Evolutionary conservation across 2,888 invertebrate species (phyloP), one percentile per base, ranked within the genome.

Genomic region (Protodeltote pygarga): DNA sequence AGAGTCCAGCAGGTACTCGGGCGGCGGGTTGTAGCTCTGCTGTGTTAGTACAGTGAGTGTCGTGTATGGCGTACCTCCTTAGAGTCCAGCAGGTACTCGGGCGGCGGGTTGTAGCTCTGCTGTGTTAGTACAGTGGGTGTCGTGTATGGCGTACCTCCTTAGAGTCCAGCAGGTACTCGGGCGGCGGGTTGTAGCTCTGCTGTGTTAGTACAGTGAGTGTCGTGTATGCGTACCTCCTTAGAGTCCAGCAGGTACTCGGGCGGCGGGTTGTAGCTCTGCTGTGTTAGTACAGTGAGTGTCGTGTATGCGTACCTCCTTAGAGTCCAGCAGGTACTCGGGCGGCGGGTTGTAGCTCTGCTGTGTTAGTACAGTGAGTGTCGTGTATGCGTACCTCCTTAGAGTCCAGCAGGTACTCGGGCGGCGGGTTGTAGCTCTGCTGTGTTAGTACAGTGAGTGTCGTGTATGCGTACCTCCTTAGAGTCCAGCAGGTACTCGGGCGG

Each of bases 271-370:
- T 15, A 17, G 29, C 9, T 13, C n/a, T n/a, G n/a, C n/a, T n/a
- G n/a, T n/a, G n/a, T n/a, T n/a, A n/a, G n/a, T n/a, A n/a, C n/a
- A n/a, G n/a, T n/a, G n/a, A n/a, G n/a, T n/a, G n/a, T n/a, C n/a
- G n/a, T n/a, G n/a, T n/a, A n/a, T n/a, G n/a, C n/a, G 5, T 33
- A 84, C 87, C 93, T 99, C 99, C 71, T 94, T 95, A 3, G 94
- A 93, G 74, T 97, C 97, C 68, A 99, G 97, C 50, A 99, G 88
- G 89, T 98, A 99, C 88, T 99, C 99, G 0, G 97, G 95, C 8
- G 99, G 99, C 40, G 99, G 99, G 93, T 99, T 99, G 89, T 99
- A 99, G 40, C 98, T 98, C 91, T 99, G 0, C 97, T 97, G 90
- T 99, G 99, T 0, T 96, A 94, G 10, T 98, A 98, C 48, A 97